Evolutionary conservation across 2,888 invertebrate genomes (phyloP).

Genomic region (Dorcus hopei): DNA sequence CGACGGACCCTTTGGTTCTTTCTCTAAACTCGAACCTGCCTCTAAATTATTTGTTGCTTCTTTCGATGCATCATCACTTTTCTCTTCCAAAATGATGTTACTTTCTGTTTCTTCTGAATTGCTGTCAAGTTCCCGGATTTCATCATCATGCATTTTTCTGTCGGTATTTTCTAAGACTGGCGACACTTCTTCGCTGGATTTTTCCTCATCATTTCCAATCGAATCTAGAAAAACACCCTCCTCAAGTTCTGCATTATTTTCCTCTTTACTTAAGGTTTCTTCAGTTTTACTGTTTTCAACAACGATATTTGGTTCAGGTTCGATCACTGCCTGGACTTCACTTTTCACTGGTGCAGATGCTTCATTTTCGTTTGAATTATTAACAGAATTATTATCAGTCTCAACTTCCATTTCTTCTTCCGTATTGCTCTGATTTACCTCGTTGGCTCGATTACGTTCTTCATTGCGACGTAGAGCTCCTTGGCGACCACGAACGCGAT

Average conservation of each 20-base stretch:
- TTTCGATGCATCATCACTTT: not conserved
- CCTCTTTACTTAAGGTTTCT: not conserved
- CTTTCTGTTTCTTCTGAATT: not conserved
- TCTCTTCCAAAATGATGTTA: not conserved
- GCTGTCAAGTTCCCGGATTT: not conserved
- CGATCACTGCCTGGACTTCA: not conserved
- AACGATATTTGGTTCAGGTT: not conserved
- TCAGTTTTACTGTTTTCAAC: not conserved
- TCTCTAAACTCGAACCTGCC: constrained; percentile 27
- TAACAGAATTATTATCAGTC: constrained; percentile 2
- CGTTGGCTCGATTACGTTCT: not conserved
- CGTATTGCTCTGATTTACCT: not conserved
- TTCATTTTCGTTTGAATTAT: constrained; percentile 6
- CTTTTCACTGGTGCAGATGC: constrained; percentile 1
- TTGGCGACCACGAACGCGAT: constrained; percentile 4
- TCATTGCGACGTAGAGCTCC: not conserved
- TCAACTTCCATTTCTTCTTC: not conserved
- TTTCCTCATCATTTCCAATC: not conserved
- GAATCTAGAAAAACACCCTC: not conserved
- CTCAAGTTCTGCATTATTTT: not conserved
- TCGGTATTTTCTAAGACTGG: not conserved
- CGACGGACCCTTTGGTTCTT: not conserved
- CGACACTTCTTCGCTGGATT: constrained; percentile 2
- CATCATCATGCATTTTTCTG: not conserved
- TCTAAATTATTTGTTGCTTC: not conserved